These are phyloP conservation scores for Bombus sibiricus DNA, from an alignment of 1,140 invertebrate genomes.

Conservation along the genomic window DNA sequence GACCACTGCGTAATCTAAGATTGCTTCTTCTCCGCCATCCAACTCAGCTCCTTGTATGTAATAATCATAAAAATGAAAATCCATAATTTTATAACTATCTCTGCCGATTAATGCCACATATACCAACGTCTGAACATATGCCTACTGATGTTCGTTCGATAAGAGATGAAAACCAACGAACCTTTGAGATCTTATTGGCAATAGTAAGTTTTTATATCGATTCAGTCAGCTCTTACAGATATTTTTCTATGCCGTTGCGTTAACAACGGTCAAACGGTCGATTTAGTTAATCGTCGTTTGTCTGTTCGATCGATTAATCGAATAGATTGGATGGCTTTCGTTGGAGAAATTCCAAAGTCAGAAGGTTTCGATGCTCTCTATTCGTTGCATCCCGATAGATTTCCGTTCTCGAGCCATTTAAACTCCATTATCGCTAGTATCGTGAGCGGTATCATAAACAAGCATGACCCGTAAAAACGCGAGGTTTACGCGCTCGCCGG, in stretches of 20 bases:
- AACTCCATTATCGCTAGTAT: slow-evolving; percentile 29
- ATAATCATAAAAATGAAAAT: neutral
- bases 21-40: neutral
- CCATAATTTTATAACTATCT: no score
- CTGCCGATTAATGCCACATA: no score
- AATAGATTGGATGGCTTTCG: neutral
- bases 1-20: neutral
- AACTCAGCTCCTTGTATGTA: neutral
- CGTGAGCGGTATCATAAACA: slow-evolving; percentile 15
- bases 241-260: neutral
- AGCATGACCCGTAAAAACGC: slow-evolving; percentile 22
- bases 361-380: neutral
- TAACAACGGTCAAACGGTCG: neutral
- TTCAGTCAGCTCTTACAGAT: fast-evolving
- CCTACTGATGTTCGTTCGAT: no score
- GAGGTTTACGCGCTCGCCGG: slow-evolving; percentile 11
- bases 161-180: no score
- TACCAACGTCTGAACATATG: no score
- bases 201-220: no score
- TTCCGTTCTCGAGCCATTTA: slow-evolving; percentile 21
- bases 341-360: neutral
- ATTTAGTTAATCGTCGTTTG: neutral
- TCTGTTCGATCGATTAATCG: neutral
- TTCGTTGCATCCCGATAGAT: neutral
- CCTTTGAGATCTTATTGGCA: no score